A percentile compares a stretch with the other conserved stretches of the same genome.
phyloP scores from a whole-genome alignment of 1,140 invertebrate species.

The Drosophila kikkawai region DNA sequence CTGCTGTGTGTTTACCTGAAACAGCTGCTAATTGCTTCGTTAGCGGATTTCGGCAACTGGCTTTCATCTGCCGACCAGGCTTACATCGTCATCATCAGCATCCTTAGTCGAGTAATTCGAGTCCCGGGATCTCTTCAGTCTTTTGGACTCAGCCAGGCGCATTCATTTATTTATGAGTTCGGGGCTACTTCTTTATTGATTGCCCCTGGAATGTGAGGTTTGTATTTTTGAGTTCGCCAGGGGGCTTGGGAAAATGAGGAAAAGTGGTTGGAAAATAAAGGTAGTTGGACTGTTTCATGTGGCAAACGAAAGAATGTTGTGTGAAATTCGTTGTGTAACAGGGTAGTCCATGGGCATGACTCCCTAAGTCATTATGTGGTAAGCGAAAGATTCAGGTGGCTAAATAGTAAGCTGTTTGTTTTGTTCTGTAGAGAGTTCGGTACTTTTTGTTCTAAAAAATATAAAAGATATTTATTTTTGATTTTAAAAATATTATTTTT shows the following conservation, averaged over 20 bases:
- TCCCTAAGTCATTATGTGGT: neutral
- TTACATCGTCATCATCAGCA: slow-evolving; percentile 2
- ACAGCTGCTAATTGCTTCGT: slow-evolving; percentile 72
- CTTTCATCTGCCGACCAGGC: slow-evolving; percentile 8
- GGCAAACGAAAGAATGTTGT: neutral
- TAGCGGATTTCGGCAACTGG: slow-evolving; percentile 60
- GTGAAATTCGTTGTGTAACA: neutral
- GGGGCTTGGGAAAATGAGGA: slow-evolving; percentile 7
- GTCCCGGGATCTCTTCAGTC: neutral
- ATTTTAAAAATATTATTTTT: no score
- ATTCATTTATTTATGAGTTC: slow-evolving; percentile 71
- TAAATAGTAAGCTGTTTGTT: neutral
- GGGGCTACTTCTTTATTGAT: slow-evolving; percentile 67
- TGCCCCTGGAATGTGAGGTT: slow-evolving; percentile 37
- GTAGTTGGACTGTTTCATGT: neutral
- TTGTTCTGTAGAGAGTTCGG: no score
- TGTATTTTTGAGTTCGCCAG: slow-evolving; percentile 20
- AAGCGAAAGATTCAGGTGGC: neutral
- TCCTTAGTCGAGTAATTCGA: slow-evolving; percentile 13
- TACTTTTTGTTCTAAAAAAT: no score
- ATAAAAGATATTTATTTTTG: no score
- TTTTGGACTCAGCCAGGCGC: slow-evolving; percentile 37
- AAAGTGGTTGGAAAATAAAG: neutral
- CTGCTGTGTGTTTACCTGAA: slow-evolving; percentile 19
- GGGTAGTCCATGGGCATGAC: neutral